Base-by-base conservation (phyloP, 2,797 vertebrate genomes). In the Furcifer pardalis region DNA sequence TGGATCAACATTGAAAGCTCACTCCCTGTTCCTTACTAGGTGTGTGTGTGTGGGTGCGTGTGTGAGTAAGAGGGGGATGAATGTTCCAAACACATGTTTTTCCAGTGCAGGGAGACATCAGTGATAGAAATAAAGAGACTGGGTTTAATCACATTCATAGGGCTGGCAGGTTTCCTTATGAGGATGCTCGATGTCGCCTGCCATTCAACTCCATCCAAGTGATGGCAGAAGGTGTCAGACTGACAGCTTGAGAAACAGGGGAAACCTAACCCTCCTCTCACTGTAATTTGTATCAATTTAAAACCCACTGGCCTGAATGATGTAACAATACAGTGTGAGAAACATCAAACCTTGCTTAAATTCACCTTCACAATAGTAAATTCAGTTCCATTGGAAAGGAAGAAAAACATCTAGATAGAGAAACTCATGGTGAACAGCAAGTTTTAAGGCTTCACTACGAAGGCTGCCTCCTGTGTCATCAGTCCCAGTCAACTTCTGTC, bases 131-230 rank as follows among this genome's bases (percentile, higher is more conserved):
- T 40, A 10, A 23, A 81, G 30, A 40, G 15, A 49, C 68, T 52
- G 63, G 27, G 19, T 85, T 49, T 25, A 49, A 71, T 49, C 65
- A 30, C 62, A 49, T 59, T 77, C 65, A 42, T 17, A 71, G 32
- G 25, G 40, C 73, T 86, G 79, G 73, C 79, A 86, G 7, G 65
- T 32, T 82, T 82, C 79, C 66, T 49, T 77, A 76, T 4, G 32
- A 35, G 52, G 42, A 62, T 77, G 84, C 1, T 21, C 49, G 63
- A 0, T 1, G 68, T 74, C 59, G 30, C 37, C 25, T 87, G 85
- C 1, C 40, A 76, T 75, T 49, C 35, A 79, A n/a, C 25, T 69
- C 23, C 63, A 63, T 32, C 56, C 32, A 42, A 82, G 9, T 25
- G 83, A 0, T 1, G 49, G n/a, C 71, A 88, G 60, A 85, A 76